A percentile compares a stretch with the other conserved stretches of the same genome.
Evolutionary conservation across 2,113 vertebrate species (phyloP).

Genomic region (Syrmaticus mikado): DNA sequence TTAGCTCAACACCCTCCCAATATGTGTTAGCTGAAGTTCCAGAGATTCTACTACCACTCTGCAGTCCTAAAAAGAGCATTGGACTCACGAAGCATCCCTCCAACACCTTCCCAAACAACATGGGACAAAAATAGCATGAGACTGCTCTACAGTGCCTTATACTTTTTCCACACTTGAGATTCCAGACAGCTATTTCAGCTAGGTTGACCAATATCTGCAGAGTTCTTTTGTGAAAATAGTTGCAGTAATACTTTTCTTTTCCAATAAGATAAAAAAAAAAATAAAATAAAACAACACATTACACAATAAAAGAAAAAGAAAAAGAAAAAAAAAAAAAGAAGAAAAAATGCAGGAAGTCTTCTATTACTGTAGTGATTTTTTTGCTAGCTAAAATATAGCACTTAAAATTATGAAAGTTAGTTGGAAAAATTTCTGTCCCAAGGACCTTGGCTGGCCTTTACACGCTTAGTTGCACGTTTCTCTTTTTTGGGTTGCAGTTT

Average conservation of each 20-base stretch:
- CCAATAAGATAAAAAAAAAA: background rate
- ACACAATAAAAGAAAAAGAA: background rate
- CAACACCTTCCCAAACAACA: conserved; percentile 63
- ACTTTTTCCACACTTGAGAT: conserved; percentile 53
- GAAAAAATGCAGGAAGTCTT: background rate
- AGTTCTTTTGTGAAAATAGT: background rate
- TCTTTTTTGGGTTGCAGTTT: background rate
- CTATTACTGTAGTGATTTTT: background rate
- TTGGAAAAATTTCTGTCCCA: background rate
- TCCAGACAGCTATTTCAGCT: conserved; percentile 37
- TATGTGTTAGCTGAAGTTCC: conserved; percentile 45
- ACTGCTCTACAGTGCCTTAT: background rate
- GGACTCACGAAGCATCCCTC: conserved; percentile 39
- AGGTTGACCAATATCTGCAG: background rate
- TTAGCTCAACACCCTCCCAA: conserved; percentile 24
- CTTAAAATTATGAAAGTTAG: background rate
- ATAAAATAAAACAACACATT: background rate
- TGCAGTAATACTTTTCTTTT: background rate
- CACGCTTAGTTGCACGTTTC: background rate
- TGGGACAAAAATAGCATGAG: conserved; percentile 60
- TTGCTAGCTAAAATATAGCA: background rate
- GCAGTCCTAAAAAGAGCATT: conserved; percentile 47
- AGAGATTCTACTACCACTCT: conserved; percentile 34
- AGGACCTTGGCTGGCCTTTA: background rate
- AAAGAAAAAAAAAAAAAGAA: background rate